Evolutionary conservation across 1,140 invertebrate species (phyloP).

Genomic region (Antheraea mylitta): DNA sequence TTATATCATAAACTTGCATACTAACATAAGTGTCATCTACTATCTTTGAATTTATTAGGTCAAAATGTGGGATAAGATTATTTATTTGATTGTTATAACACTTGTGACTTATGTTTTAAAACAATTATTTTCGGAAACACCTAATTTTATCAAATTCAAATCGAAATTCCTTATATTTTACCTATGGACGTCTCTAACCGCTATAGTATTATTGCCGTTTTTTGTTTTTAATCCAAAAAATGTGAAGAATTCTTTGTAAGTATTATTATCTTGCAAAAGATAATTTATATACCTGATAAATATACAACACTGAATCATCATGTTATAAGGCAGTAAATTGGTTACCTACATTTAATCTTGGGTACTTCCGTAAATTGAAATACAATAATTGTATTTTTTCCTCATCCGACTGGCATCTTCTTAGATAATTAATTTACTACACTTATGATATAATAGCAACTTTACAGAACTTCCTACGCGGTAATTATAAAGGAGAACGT

Average conservation of each 20-base stretch:
- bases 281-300: slow-evolving; percentile 3
- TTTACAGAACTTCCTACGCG: too few relatives aligned
- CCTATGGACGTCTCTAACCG: slow-evolving; percentile 63
- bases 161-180: slow-evolving; percentile 77
- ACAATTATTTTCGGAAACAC: slow-evolving; percentile 72
- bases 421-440: too few relatives aligned
- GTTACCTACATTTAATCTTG: too few relatives aligned
- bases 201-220: slow-evolving; percentile 69
- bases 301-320: neutral
- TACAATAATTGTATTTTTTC: neutral
- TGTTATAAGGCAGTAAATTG: neutral
- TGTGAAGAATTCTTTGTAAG: slow-evolving; percentile 76
- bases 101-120: slow-evolving; percentile 68
- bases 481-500: too few relatives aligned
- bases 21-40: neutral
- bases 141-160: slow-evolving; percentile 75
- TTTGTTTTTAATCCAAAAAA: slow-evolving; percentile 75
- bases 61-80: slow-evolving; percentile 66
- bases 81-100: slow-evolving; percentile 62
- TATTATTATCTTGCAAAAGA: slow-evolving; percentile 25
- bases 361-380: neutral
- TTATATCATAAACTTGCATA: slow-evolving; percentile 14
- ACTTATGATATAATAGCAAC: too few relatives aligned
- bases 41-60: neutral
- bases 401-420: neutral